Conservation (phyloP, 2,113 vertebrate species). For the Silurus meridionalis region DNA sequence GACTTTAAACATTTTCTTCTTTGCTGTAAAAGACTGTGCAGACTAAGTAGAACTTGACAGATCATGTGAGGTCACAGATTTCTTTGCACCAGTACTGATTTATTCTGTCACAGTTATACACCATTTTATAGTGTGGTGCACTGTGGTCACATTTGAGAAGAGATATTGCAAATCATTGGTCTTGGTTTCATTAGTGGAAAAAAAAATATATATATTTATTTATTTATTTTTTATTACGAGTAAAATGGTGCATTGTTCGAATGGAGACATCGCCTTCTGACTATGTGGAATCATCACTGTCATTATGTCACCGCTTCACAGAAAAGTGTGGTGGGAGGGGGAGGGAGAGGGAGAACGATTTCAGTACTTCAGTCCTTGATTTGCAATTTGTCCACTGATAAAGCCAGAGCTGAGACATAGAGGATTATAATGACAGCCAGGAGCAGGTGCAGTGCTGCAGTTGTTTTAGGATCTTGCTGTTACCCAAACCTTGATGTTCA, state of each 20-base stretch:
- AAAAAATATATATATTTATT: too few species aligned
- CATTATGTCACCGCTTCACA: slow-evolving; percentile 61
- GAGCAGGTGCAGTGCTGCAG: not conserved
- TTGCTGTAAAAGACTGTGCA: not conserved
- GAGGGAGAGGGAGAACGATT: not conserved
- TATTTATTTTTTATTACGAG: not conserved
- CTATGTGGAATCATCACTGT: slow-evolving; percentile 62
- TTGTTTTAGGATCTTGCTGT: not conserved
- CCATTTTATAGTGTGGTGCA: not conserved
- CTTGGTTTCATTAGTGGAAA: not conserved
- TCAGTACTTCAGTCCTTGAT: not conserved
- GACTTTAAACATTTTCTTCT: not conserved
- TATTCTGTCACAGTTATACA: not conserved
- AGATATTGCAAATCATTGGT: not conserved
- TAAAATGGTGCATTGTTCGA: slow-evolving; percentile 64
- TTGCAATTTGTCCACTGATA: slow-evolving; percentile 1
- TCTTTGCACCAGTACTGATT: too few species aligned
- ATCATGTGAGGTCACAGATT: not conserved
- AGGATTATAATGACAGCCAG: not conserved
- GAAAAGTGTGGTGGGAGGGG: slow-evolving; percentile 29
- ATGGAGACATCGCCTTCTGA: slow-evolving; percentile 64
- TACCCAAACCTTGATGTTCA: not conserved
- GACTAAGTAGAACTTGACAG: not conserved
- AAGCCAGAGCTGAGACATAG: not conserved
- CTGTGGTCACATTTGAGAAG: not conserved